Base-by-base conservation (phyloP, 1,140 invertebrate species). In the Neoseiulus cucumeris region DNA sequence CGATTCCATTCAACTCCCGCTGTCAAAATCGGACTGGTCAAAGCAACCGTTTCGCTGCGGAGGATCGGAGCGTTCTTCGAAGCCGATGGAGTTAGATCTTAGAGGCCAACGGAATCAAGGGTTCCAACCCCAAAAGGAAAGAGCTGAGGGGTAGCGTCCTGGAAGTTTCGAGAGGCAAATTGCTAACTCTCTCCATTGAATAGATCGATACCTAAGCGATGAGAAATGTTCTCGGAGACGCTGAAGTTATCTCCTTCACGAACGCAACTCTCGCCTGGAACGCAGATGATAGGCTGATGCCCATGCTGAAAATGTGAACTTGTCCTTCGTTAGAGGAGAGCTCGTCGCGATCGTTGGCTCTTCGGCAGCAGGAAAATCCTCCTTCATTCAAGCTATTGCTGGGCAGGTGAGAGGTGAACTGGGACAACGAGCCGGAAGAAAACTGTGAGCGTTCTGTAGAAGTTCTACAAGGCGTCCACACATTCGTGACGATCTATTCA, bases 391-490 rank as follows among this genome's bases (percentile, higher is more conserved):
- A 6, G 78, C 81, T 7, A 70, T 82, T 25, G 70, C 82, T 0
- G 81, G 81, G n/a, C 76, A 78, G 68, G 74, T 80, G 75, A 72
- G 75, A 55, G 65, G n/a, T n/a, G n/a, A n/a, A n/a, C n/a, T 45
- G 79, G 80, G 20, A 65, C 66, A 25, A 74, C 80, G 0, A 74
- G 75, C 69, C 73, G 75, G 12, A 72, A 72, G 64, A 74, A 74
- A 72, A 67, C 6, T 17, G 33, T 65, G 14, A 18, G 33, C 9
- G 4, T 39, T 9, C 92, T 7, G 89, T 97, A 4, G n/a, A n/a
- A n/a, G n/a, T n/a, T n/a, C n/a, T n/a, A n/a, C n/a, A n/a, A n/a
- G n/a, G n/a, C n/a, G n/a, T n/a, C n/a, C n/a, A n/a, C n/a, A n/a
- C n/a, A n/a, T n/a, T n/a, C n/a, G n/a, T n/a, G n/a, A n/a, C n/a